Base-by-base conservation (phyloP, 2,797 vertebrate genomes). In the Bradypodion pumilum region DNA sequence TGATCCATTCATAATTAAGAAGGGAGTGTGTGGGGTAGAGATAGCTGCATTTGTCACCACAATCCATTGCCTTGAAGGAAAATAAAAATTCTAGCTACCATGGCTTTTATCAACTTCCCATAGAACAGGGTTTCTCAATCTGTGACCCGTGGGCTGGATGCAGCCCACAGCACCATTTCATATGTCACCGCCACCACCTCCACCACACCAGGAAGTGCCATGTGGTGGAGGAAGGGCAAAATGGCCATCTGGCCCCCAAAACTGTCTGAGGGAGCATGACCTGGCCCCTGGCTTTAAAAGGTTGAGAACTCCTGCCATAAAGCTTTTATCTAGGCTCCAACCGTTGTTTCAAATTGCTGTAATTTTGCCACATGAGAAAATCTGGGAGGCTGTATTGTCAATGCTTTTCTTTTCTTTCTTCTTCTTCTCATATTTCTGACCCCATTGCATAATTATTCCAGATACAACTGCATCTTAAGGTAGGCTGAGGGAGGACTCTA, bases 101-200 rank as follows among this genome's bases (percentile, higher is more conserved):
- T 52, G 78, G n/a, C 40, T 62, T 78, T 84, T 78, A 70, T 84
- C 74, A 59, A 44, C 56, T 78, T 78, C 46, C 75, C 52, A 27
- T 76, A 46, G 78, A 75, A 63, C 8, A n/a, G n/a, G n/a, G n/a
- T n/a, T n/a, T n/a, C n/a, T n/a, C n/a, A n/a, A n/a, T n/a, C n/a
- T n/a, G n/a, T n/a, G n/a, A n/a, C n/a, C n/a, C n/a, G n/a, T n/a
- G n/a, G n/a, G n/a, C n/a, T n/a, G n/a, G n/a, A n/a, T n/a, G n/a
- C n/a, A n/a, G n/a, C n/a, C n/a, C n/a, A n/a, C n/a, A n/a, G n/a
- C n/a, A n/a, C n/a, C n/a, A n/a, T n/a, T n/a, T n/a, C n/a, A n/a
- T n/a, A n/a, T n/a, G n/a, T n/a, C n/a, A n/a, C n/a, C n/a, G n/a
- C n/a, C n/a, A n/a, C n/a, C n/a, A n/a, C n/a, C n/a, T n/a, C n/a